Percentiles rank a stretch among this genome's conserved stretches.
phyloP scores from a whole-genome alignment of 2,797 vertebrate species.

The Zenarchopterus dispar region DNA sequence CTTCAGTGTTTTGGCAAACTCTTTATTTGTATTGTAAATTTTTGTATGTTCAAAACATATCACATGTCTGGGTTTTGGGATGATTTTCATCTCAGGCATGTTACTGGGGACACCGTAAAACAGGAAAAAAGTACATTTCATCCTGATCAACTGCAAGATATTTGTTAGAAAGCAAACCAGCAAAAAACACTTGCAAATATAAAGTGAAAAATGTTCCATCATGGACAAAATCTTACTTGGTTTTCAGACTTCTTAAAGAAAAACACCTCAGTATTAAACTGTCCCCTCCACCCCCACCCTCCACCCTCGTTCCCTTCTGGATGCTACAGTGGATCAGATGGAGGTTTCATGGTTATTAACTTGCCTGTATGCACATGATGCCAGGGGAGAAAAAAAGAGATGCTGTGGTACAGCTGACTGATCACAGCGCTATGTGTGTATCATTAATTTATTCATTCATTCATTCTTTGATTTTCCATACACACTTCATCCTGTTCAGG shows the following conservation, averaged over 20 bases:
- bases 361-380: slow-evolving; percentile 6
- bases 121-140: background rate
- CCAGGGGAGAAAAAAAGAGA: slow-evolving; percentile 7
- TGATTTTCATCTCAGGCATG: background rate
- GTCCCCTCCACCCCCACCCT: no score
- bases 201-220: background rate
- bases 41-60: background rate
- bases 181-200: background rate
- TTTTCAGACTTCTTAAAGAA: background rate
- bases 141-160: background rate
- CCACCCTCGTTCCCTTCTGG: slow-evolving; percentile 2
- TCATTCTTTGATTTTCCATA: no score
- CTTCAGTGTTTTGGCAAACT: background rate
- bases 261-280: background rate
- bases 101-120: background rate
- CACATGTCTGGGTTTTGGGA: background rate
- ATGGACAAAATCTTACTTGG: background rate
- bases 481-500: no score
- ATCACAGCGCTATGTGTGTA: slow-evolving; percentile 17
- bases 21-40: background rate
- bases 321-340: slow-evolving; percentile 18
- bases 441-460: no score
- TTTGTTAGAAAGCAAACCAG: background rate
- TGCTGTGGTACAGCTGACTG: slow-evolving; percentile 17
- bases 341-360: slow-evolving; percentile 22